Evolutionary conservation across 2,797 vertebrate genomes (phyloP), one percentile per base, ranked within the genome.

Genomic region (Pantherophis vulpinus): DNA sequence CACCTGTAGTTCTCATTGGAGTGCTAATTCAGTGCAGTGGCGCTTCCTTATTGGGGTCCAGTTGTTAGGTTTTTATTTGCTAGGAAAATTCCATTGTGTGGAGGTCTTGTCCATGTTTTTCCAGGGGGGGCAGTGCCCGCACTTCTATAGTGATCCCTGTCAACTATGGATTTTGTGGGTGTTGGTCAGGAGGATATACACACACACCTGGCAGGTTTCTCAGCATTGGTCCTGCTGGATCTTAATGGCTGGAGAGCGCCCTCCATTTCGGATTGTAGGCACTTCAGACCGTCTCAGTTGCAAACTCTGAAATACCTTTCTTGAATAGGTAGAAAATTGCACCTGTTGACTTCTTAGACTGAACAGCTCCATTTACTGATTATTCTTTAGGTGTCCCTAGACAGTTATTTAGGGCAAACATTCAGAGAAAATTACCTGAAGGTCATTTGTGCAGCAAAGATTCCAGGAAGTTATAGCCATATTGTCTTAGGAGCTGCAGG

Each of bases 11-110:
- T 83, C 94, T 79, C n/a, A 92, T 2, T 83, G 13, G 9, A 37
- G 94, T 95, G 90, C 93, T 90, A 94, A 51, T 94, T 91, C 92
- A 91, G 66, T 42, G 88, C 2, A 89, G 56, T 61, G 5, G 10
- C 61, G 60, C 25, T 58, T n/a, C 92, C 60, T 92, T 14, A 86
- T 56, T n/a, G 27, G 32, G 18, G 55, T 59, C 18, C 23, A 7
- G 4, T 66, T 32, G 13, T 20, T 20, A 54, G 13, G 29, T 16
- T 42, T 58, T 70, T n/a, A 18, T 18, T 66, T 16, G 3, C 20
- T 51, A 23, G 29, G 16, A 83, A 47, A 42, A 20, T 9, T 58
- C 20, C 18, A 5, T 55, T 4, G 11, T 7, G 8, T 47, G 60
- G 9, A 6, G 32, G 16, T 27, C 1, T 29, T 1, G n/a, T 23